Percentiles rank a stretch among this genome's conserved stretches.
Conservation (phyloP, 2,113 vertebrate species). For the Leucoraja erinaceus region DNA sequence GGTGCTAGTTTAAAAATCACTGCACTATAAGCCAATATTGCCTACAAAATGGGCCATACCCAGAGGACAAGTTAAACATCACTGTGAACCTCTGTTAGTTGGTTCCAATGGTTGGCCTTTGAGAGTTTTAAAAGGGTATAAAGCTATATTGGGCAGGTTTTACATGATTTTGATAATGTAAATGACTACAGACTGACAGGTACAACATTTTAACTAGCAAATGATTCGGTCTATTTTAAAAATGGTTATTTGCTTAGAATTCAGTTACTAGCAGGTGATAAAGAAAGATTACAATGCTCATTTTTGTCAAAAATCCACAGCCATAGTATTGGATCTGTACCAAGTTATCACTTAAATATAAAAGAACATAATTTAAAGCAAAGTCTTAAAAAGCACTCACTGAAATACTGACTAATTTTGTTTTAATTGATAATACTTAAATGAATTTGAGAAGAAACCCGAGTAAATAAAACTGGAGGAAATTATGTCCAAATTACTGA, state of each 20-base stretch:
- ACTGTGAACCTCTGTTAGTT: not conserved
- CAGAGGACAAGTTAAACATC: not conserved
- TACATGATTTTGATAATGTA: not conserved
- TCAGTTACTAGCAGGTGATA: not conserved
- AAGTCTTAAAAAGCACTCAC: not conserved
- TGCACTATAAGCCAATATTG: not conserved
- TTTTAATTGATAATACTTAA: not conserved
- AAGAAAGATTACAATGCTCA: not conserved
- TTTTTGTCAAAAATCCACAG: not conserved
- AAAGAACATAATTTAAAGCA: not conserved
- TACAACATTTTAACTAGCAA: not conserved
- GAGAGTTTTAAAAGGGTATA: not conserved
- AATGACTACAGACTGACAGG: not conserved
- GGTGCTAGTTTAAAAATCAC: not conserved
- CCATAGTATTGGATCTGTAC: not conserved
- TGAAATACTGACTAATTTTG: not conserved
- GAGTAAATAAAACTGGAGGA: not conserved
- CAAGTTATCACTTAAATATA: not conserved
- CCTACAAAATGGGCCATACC: not conserved
- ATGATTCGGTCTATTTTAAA: not conserved
- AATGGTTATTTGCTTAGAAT: not conserved
- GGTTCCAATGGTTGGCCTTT: not conserved
- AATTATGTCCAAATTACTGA: not conserved
- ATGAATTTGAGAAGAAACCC: not conserved
- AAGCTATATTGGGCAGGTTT: not conserved